These are phyloP conservation scores for Microdon myrmicae DNA, from an alignment of 2,888 invertebrate genomes.

Conservation along the genomic window DNA sequence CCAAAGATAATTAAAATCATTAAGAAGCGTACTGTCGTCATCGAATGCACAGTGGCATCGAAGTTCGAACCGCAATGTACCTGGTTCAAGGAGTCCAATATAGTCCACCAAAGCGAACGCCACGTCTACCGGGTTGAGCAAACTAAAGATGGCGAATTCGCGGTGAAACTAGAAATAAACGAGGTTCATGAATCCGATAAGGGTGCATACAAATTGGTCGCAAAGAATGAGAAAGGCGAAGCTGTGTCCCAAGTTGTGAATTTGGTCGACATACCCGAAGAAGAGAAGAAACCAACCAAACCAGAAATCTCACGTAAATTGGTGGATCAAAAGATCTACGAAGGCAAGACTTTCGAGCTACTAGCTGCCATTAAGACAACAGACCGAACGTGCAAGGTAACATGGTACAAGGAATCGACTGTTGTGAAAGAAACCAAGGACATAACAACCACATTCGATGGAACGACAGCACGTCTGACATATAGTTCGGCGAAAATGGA, in stretches of 20 bases:
- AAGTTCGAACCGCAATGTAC: conserved; percentile 92
- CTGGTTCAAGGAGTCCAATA: conserved; percentile 89
- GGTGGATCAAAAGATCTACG: conserved; percentile 76
- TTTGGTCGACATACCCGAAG: conserved; percentile 83
- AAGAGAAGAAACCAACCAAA: conserved; percentile 80
- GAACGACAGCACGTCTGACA: conserved; percentile 80
- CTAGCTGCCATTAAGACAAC: conserved; percentile 77
- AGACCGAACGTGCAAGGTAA: conserved; percentile 83
- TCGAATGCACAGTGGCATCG: conserved; percentile 93
- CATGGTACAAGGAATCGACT: conserved; percentile 86
- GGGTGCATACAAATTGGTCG: conserved; percentile 89
- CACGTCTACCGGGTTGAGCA: conserved; percentile 63
- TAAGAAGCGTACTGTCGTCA: conserved; percentile 90
- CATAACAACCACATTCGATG: conserved; percentile 83
- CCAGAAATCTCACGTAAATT: conserved; percentile 84
- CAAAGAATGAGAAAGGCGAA: conserved; percentile 93
- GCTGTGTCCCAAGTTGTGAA: conserved; percentile 89
- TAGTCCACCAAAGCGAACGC: conserved; percentile 74
- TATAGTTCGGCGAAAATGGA: conserved; percentile 82
- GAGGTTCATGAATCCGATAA: conserved; percentile 84
- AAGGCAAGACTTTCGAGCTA: conserved; percentile 83
- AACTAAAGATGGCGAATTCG: conserved; percentile 82
- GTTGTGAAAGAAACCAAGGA: conserved; percentile 82
- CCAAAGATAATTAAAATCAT: conserved; percentile 91
- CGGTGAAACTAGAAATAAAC: conserved; percentile 89